Base-by-base conservation (phyloP, 2,888 invertebrate genomes). In the Ceraclea dissimilis region DNA sequence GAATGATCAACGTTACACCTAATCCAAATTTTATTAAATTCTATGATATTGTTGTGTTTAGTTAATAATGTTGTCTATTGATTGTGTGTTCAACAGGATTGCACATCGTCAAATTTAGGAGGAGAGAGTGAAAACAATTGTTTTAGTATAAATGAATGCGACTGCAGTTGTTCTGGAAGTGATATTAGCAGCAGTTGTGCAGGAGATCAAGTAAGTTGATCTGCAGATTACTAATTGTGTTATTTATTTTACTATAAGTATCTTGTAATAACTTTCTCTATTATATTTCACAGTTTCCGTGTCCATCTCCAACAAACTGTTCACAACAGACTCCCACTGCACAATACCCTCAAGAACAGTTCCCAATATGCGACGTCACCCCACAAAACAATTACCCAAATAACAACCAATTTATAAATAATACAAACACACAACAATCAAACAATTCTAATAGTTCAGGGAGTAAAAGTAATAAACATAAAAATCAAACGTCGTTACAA, bases 391-490 rank as follows among this genome's bases (percentile, higher is more conserved):
- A 43, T 26, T 47, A 49, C 26, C 50, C 48, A 31, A 49, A 50
- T 44, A 50, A 44, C 22, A 17, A 17, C 31, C 54, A 54, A 20
- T 51, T 47, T 20, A 33, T 18, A 2, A 54, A 54, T 49, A 52
- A 19, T 19, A 54, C 49, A 16, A 54, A 54, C 21, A 54, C 54
- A 20, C 54, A 54, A 8, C 16, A 49, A 18, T 33, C 49, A 26
- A 60, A 49, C 63, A 63, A 54, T 64, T 62, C n/a, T 61, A 64
- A 56, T 65, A 63, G 54, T 65, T 66, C 54, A 63, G 62, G 26
- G 10, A 31, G 53, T 16, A 53, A 53, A 18, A 18, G 17, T 18
- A 20, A 33, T 11, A 43, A 44, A 33, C 43, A 43, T 13, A 52
- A 44, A 22, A 39, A n/a, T 8, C 52, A 52, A 22, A 44, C 26